Evolutionary conservation across 2,797 vertebrate species (phyloP).

Genomic region (Rhyacichthys aspro): DNA sequence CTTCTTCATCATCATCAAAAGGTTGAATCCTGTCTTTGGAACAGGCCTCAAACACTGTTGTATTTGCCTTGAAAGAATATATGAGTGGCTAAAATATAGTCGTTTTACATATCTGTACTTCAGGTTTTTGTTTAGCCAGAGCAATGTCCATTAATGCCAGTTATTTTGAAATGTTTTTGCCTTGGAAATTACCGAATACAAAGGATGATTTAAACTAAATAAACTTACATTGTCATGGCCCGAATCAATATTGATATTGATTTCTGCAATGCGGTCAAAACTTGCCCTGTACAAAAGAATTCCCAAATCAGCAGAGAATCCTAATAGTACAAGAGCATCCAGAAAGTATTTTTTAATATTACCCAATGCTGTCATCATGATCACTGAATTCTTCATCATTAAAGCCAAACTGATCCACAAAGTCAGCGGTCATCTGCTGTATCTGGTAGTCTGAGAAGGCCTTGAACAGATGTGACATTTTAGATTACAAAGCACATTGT

Average conservation of each 20-base stretch:
- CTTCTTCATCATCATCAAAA: constrained; percentile 93
- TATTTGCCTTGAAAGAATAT: constrained; percentile 75
- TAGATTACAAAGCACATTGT: not conserved
- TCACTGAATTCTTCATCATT: constrained; percentile 97
- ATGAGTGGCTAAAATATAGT: too few relatives aligned
- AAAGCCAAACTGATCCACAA: constrained; percentile 98
- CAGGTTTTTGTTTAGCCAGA: too few relatives aligned
- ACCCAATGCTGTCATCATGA: constrained; percentile 95
- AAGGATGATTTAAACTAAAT: constrained; percentile 3
- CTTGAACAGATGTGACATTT: constrained; percentile 65
- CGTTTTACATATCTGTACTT: too few relatives aligned
- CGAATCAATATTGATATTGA: constrained; percentile 88
- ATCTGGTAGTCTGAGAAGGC: constrained; percentile 99
- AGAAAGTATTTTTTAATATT: constrained; percentile 12
- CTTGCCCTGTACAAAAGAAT: constrained; percentile 81
- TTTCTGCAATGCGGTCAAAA: constrained; percentile 93
- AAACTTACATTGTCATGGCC: constrained; percentile 90
- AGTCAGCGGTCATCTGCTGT: constrained; percentile 97
- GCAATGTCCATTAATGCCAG: too few relatives aligned
- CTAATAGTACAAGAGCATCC: constrained; percentile 4
- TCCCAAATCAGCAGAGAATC: constrained; percentile 1
- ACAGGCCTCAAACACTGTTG: constrained; percentile 90
- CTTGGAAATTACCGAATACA: too few relatives aligned
- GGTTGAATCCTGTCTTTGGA: constrained; percentile 90
- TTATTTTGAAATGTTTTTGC: too few relatives aligned